Percentiles rank a stretch among this genome's conserved stretches.
These are phyloP conservation scores for Xyrichtys novacula DNA, from an alignment of 2,797 vertebrate genomes.

Conservation along the genomic window DNA sequence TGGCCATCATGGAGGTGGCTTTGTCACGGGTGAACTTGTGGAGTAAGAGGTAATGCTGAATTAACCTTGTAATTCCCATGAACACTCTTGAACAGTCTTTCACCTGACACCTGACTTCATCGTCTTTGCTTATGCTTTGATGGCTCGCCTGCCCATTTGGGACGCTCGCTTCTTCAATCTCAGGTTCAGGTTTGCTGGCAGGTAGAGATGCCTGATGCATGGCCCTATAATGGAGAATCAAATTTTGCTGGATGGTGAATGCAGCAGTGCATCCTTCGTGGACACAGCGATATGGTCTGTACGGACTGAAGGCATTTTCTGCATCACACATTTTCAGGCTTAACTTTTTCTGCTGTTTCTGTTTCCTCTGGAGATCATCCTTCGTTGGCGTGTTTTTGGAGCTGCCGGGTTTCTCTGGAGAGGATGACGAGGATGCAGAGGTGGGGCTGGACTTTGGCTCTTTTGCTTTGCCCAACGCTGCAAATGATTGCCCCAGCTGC, in stretches of 20 bases:
- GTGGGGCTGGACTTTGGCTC: slow-evolving; percentile 58
- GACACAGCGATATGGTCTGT: slow-evolving; percentile 96
- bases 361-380: slow-evolving; percentile 71
- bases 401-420: slow-evolving; percentile 78
- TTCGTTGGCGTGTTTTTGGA: slow-evolving; percentile 79
- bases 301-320: slow-evolving; percentile 89
- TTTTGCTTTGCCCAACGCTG: slow-evolving; percentile 50
- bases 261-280: slow-evolving; percentile 97
- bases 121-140: slow-evolving; percentile 77
- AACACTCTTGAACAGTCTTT: slow-evolving; percentile 97
- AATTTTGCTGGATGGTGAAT: slow-evolving; percentile 98
- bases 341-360: slow-evolving; percentile 71
- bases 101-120: slow-evolving; percentile 96
- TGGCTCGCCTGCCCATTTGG: slow-evolving; percentile 73
- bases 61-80: slow-evolving; percentile 93
- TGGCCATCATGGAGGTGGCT: slow-evolving; percentile 91
- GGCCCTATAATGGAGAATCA: slow-evolving; percentile 98
- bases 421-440: slow-evolving; percentile 55
- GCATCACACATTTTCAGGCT: slow-evolving; percentile 80
- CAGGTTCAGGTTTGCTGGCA: slow-evolving; percentile 71
- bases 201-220: slow-evolving; percentile 95
- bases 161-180: slow-evolving; percentile 68
- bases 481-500: slow-evolving; percentile 50
- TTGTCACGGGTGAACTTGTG: slow-evolving; percentile 97
- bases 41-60: slow-evolving; percentile 97